Evolutionary conservation across 2,113 vertebrate genomes (phyloP), one percentile per base, ranked within the genome.

Genomic region (Turdus rufiventris): DNA sequence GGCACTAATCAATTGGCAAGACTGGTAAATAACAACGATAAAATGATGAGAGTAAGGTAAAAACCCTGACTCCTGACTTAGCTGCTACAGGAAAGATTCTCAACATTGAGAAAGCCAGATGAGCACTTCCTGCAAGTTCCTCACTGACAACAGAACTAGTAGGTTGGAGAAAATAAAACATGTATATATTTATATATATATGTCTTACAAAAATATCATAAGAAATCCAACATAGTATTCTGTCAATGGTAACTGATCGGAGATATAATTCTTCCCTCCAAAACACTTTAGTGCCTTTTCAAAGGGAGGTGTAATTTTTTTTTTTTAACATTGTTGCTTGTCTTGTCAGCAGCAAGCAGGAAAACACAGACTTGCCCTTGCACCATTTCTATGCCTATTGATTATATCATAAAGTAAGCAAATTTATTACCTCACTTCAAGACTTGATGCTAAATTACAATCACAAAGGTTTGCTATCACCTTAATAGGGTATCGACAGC

Each of bases 321-420:
- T 80, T 75, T 47, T 23, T 47, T 47, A 12, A 38, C 19, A 19
- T 56, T 56, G 29, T 19, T 60, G 57, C 54, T 82, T 90, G 40
- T 14, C n/a, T 75, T 81, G 90, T 89, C 66, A 90, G 93, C 90
- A 90, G 89, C 66, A 79, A 80, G 42, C 25, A 89, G 63, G 57
- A 80, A 93, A 82, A 67, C 57, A 79, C 34, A 40, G 53, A 10
- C 56, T 76, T 89, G 26, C 63, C 84, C 89, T 96, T 93, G 92
- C 63, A 75, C 80, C 63, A n/a, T 56, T 57, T 53, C 68, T 53
- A 18, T 84, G 58, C 76, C 86, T 97, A 94, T 92, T 17, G 91
- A 94, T 96, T 97, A 92, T 92, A 79, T 70, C 75, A 96, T 97
- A 97, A 96, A 93, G 95, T 91, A 96, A 96, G 93, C 87, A 97